phyloP scores from a whole-genome alignment of 92 coral and sea anemone genomes.

The Bergia puertoricense region DNA sequence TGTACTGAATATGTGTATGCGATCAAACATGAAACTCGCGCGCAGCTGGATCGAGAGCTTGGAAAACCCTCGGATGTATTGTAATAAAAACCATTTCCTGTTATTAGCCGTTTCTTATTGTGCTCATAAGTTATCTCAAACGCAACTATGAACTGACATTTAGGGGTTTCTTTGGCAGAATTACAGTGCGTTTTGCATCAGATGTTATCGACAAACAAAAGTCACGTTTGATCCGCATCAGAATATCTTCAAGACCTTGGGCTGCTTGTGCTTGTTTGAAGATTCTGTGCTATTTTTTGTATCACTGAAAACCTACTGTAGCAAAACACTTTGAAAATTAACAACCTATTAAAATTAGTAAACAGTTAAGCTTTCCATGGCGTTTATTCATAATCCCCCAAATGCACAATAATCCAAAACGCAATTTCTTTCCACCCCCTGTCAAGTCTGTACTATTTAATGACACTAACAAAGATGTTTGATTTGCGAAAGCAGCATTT shows the following conservation, averaged over 20 bases:
- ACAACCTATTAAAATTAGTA: not conserved
- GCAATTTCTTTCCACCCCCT: constrained; percentile 23
- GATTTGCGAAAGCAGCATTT: not conserved
- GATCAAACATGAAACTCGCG: not conserved
- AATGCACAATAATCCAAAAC: constrained; percentile 1
- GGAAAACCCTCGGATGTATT: not conserved
- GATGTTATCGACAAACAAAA: constrained; percentile 21
- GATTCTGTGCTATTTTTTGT: not conserved
- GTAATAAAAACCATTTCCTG: constrained; percentile 22
- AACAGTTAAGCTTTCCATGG: not conserved
- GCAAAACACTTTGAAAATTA: not conserved
- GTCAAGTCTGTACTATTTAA: not conserved
- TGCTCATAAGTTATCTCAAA: not conserved
- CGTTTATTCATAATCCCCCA: constrained; percentile 9
- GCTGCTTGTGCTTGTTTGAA: not conserved
- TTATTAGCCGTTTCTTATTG: not conserved
- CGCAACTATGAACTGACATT: not conserved
- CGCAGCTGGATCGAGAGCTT: not conserved
- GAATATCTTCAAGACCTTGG: not conserved
- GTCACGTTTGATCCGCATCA: not conserved
- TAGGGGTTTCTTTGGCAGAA: constrained; percentile 1
- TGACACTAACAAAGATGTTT: not conserved
- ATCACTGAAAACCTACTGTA: not conserved
- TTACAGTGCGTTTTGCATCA: constrained; percentile 12
- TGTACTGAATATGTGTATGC: not conserved